These are phyloP conservation scores for Oopsacas minuta DNA, from an alignment of 37 sponge, comb jelly and placozoan species.

Conservation along the genomic window DNA sequence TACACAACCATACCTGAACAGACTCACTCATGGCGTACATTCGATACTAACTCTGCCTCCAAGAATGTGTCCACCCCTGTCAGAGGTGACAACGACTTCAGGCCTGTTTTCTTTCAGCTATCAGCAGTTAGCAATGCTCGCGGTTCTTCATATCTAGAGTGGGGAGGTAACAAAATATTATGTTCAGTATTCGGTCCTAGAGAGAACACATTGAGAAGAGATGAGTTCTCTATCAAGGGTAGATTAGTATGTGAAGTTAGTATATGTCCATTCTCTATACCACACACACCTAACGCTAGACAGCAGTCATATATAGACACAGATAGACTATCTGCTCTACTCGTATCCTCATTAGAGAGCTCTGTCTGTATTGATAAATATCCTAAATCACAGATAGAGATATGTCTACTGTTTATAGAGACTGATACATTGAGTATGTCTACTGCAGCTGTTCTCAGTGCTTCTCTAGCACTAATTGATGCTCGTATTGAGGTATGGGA, in stretches of 20 bases:
- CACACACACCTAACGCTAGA: background rate
- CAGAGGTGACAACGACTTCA: background rate
- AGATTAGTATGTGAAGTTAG: background rate
- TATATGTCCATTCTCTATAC: background rate
- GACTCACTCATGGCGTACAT: background rate
- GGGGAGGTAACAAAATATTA: background rate
- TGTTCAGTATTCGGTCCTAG: background rate
- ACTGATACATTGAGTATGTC: background rate
- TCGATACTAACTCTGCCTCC: background rate
- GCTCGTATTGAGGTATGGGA: background rate
- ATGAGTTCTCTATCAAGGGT: background rate
- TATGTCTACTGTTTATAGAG: background rate
- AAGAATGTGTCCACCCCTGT: background rate
- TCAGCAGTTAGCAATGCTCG: background rate
- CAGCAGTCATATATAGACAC: background rate
- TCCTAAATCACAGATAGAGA: background rate
- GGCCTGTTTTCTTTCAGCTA: background rate
- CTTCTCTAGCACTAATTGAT: background rate
- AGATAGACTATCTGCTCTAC: background rate
- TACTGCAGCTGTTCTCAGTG: background rate
- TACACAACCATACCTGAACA: background rate
- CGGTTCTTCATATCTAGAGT: background rate
- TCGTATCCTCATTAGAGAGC: background rate
- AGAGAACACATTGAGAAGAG: background rate
- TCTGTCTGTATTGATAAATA: background rate